These are phyloP conservation scores for Lasioglossum morio DNA, from an alignment of 2,888 invertebrate genomes.

Conservation along the genomic window DNA sequence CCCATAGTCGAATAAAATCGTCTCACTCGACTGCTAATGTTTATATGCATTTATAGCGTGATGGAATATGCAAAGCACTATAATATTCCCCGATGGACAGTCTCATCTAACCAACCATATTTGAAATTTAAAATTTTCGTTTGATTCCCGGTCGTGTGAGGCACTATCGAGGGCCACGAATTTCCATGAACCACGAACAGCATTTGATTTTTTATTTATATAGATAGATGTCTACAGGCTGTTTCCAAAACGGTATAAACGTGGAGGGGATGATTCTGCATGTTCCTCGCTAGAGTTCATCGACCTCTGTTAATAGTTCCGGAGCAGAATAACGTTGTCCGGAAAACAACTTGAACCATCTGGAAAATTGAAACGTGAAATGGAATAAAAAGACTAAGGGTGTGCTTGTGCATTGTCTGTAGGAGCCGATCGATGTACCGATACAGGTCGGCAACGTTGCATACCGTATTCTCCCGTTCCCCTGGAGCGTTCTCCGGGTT, in stretches of 20 bases:
- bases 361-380: not conserved
- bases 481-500: not conserved
- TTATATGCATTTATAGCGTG: conserved; percentile 11
- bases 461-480: not conserved
- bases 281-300: no score
- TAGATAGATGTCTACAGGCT: no score
- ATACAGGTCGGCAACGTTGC: not conserved
- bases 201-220: no score
- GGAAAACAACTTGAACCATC: not conserved
- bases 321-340: not conserved
- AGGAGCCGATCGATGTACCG: not conserved
- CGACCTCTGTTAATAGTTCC: not conserved
- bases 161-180: not conserved
- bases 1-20: not conserved
- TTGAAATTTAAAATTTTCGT: conserved; percentile 10
- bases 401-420: not conserved
- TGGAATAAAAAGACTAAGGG: not conserved
- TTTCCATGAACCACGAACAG: not conserved
- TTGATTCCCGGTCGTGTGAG: not conserved
- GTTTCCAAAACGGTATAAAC: no score
- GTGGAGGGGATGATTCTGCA: no score
- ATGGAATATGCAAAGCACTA: not conserved
- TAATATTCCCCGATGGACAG: not conserved
- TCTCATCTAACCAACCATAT: not conserved
- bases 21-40: not conserved